Percentiles rank a stretch among this genome's conserved stretches.
These are phyloP conservation scores for Zonitis immaculata DNA, from an alignment of 2,888 invertebrate genomes.

Conservation along the genomic window DNA sequence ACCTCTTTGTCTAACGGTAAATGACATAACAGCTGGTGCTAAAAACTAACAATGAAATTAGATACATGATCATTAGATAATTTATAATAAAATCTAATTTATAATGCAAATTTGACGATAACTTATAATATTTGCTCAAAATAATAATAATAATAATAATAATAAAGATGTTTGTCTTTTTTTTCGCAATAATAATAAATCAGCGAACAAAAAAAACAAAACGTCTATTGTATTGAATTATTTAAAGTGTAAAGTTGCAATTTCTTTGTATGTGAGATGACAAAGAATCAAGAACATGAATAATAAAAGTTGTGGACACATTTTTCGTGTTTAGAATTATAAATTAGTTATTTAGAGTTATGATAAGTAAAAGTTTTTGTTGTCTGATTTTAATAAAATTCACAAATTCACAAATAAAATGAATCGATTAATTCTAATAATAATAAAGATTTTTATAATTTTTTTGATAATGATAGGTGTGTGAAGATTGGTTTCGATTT, in stretches of 20 bases:
- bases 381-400: not conserved
- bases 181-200: too few species aligned
- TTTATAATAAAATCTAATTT: not conserved
- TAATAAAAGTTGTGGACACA: not conserved
- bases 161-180: too few species aligned
- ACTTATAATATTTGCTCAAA: too few species aligned
- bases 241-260: not conserved
- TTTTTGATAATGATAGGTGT: too few species aligned
- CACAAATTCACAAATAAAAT: too few species aligned
- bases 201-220: too few species aligned
- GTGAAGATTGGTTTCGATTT: too few species aligned
- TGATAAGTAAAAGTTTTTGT: not conserved
- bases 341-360: not conserved
- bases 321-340: not conserved
- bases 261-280: not conserved
- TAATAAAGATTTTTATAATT: too few species aligned
- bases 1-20: not conserved
- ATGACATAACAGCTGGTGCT: not conserved
- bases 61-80: not conserved
- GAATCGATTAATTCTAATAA: too few species aligned
- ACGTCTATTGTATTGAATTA: not conserved
- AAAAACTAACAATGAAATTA: slow-evolving; percentile 1
- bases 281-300: not conserved
- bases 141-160: too few species aligned
- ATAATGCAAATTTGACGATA: too few species aligned